A percentile compares a stretch with the other conserved stretches of the same genome.
Conservation (phyloP, 92 coral and sea anemone species). For the Nematostella vectensis region DNA sequence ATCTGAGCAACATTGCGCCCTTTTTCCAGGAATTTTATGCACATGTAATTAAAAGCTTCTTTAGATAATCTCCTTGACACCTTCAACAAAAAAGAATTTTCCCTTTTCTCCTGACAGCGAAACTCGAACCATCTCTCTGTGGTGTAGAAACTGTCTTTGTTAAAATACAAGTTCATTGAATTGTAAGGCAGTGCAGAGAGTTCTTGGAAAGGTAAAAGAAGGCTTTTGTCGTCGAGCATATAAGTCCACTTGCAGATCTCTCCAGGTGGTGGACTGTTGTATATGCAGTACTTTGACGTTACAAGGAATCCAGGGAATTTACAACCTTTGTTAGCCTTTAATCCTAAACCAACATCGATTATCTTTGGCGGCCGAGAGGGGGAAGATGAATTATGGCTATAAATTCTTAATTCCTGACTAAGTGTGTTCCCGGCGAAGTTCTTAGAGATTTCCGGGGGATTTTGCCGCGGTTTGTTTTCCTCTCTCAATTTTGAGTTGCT, state of each 20-base stretch:
- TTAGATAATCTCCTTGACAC: not conserved
- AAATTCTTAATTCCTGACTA: no score
- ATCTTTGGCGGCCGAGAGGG: no score
- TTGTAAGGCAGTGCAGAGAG: not conserved
- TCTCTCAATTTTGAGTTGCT: no score
- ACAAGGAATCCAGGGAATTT: not conserved
- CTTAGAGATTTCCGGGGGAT: no score
- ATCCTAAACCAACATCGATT: no score
- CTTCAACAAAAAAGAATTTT: not conserved
- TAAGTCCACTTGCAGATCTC: not conserved
- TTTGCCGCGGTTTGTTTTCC: no score
- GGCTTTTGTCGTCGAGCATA: not conserved
- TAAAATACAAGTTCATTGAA: not conserved
- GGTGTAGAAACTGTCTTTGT: not conserved
- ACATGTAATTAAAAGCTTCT: not conserved
- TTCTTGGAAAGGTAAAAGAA: not conserved
- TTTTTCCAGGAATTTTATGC: not conserved
- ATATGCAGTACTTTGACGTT: not conserved
- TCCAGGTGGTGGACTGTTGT: not conserved
- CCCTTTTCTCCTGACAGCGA: not conserved
- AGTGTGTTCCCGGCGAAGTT: no score
- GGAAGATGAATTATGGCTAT: no score
- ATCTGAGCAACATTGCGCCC: not conserved
- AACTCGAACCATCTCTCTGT: not conserved
- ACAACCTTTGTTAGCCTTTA: no score